Percentiles rank a stretch among this genome's conserved stretches.
Conservation (phyloP, 2,113 vertebrate genomes). For the Tupaia chinensis region DNA sequence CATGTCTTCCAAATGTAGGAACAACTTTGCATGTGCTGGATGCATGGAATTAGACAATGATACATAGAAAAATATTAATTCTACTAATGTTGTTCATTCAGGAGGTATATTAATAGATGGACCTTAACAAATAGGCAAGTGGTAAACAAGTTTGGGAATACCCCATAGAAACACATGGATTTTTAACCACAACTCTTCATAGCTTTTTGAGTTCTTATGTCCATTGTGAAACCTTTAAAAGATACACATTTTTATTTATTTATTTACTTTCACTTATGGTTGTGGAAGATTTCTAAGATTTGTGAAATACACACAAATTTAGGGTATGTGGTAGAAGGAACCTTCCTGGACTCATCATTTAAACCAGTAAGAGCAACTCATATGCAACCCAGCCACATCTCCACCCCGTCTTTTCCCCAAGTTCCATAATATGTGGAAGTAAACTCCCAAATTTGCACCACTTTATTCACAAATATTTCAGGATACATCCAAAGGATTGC, state of each 20-base stretch:
- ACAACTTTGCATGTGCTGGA: neutral
- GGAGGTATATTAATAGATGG: neutral
- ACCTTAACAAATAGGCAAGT: neutral
- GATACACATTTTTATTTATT: neutral
- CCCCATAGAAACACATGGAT: neutral
- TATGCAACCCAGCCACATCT: neutral
- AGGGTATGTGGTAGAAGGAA: neutral
- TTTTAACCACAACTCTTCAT: neutral
- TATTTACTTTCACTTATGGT: neutral
- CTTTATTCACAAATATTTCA: slow-evolving; percentile 42
- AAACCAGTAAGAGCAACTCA: neutral
- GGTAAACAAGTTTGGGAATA: neutral
- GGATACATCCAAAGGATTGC: neutral
- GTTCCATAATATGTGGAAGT: neutral
- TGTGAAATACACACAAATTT: neutral
- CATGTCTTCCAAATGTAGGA: slow-evolving; percentile 8
- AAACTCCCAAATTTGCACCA: neutral
- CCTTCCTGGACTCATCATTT: neutral
- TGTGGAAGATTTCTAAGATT: neutral
- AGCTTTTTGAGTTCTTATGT: neutral
- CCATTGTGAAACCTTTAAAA: neutral
- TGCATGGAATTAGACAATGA: neutral
- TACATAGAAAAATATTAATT: neutral
- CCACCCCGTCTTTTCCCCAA: neutral
- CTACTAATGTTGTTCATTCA: neutral